These are phyloP conservation scores for Ctenomys sociabilis DNA, from an alignment of 2,113 vertebrate genomes.

Conservation along the genomic window DNA sequence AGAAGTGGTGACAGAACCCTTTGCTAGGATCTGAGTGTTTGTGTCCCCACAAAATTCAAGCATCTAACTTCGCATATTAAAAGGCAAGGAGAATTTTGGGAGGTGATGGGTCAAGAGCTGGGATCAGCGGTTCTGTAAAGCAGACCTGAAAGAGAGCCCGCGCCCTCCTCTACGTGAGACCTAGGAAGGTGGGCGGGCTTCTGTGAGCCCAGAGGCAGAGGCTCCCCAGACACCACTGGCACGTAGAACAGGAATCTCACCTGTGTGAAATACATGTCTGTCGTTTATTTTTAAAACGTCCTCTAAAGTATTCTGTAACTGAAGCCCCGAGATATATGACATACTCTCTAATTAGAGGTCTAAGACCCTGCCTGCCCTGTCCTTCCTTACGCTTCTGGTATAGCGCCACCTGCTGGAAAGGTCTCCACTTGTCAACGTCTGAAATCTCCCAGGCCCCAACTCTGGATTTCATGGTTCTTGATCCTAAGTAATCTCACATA, in stretches of 20 bases:
- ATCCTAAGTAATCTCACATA: not conserved
- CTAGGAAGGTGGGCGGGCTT: not conserved
- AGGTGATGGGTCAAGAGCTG: not conserved
- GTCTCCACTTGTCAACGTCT: not conserved
- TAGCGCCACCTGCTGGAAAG: not conserved
- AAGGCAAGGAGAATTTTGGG: not conserved
- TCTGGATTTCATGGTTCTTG: not conserved
- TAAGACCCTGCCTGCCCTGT: not conserved
- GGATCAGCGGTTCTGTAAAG: not conserved
- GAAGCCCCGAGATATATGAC: not conserved
- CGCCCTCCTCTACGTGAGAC: not conserved
- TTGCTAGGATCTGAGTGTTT: not conserved
- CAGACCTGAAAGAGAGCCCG: not conserved
- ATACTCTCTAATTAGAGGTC: not conserved
- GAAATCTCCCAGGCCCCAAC: no score
- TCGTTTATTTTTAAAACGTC: not conserved
- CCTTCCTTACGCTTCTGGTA: not conserved
- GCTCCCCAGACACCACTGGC: not conserved
- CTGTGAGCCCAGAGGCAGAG: not conserved
- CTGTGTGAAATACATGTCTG: not conserved
- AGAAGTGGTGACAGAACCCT: not conserved
- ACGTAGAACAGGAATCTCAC: not conserved
- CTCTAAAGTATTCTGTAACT: not conserved
- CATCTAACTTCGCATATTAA: not conserved
- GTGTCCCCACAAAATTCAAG: not conserved